These are phyloP conservation scores for Ostrea denselamellosa DNA, from an alignment of 1,140 invertebrate species.

Conservation along the genomic window DNA sequence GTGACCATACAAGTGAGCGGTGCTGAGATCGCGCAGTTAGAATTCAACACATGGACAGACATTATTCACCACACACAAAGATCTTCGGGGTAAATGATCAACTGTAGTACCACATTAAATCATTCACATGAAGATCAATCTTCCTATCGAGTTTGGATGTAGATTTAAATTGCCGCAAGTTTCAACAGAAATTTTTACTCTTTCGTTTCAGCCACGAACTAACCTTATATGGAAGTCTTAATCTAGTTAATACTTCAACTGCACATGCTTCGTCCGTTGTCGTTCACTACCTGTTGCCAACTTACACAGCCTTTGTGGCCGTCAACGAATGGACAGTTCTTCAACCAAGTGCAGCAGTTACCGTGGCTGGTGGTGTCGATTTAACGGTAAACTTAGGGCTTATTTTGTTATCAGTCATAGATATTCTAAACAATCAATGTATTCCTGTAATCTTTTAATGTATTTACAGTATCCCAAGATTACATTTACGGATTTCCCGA, in stretches of 20 bases:
- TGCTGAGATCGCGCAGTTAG: neutral
- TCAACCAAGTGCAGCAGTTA: conserved; percentile 22
- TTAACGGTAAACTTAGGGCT: neutral
- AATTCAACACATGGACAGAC: conserved; percentile 37
- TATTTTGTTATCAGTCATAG: neutral
- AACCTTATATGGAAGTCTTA: conserved; percentile 16
- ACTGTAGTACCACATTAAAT: no score
- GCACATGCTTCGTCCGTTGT: conserved; percentile 46
- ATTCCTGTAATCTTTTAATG: neutral
- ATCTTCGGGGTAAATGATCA: conserved; percentile 16
- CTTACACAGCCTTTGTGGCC: neutral
- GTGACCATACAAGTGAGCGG: conserved; percentile 20
- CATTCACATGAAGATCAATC: neutral
- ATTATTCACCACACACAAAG: neutral
- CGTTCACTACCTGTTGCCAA: conserved; percentile 26
- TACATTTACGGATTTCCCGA: conserved; percentile 29
- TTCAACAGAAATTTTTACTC: neutral
- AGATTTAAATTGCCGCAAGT: neutral
- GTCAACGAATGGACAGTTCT: conserved; percentile 20
- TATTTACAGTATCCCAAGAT: conserved; percentile 43
- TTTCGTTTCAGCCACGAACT: conserved; percentile 32
- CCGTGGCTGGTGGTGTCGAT: neutral
- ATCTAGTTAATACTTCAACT: conserved; percentile 31
- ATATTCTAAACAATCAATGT: neutral
- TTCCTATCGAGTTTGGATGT: neutral